These are phyloP conservation scores for Cheilosia vernalis DNA, from an alignment of 2,888 invertebrate species.

Conservation along the genomic window DNA sequence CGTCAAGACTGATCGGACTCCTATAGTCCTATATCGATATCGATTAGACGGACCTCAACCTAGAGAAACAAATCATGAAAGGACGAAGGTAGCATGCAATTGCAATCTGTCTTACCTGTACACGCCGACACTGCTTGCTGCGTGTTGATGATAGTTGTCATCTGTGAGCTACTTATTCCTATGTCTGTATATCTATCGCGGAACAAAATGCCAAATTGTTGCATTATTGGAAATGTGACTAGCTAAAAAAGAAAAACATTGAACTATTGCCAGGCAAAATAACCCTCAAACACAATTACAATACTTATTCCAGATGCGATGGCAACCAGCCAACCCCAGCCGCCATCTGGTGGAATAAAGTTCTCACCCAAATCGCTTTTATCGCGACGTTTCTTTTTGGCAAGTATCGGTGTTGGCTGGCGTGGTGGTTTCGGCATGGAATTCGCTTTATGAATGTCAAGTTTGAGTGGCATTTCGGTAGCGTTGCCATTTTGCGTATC, in stretches of 20 bases:
- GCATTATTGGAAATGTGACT: slow-evolving; percentile 87
- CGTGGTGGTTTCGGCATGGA: slow-evolving; percentile 36
- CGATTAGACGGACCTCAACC: too few relatives aligned
- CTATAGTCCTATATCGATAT: too few relatives aligned
- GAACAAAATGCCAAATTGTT: slow-evolving; percentile 89
- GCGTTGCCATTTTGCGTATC: slow-evolving; percentile 42
- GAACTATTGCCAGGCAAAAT: slow-evolving; percentile 27
- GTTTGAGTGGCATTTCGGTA: slow-evolving; percentile 54
- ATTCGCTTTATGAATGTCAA: slow-evolving; percentile 65
- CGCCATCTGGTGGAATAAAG: slow-evolving; percentile 89
- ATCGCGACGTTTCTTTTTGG: slow-evolving; percentile 80
- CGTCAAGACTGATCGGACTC: too few relatives aligned
- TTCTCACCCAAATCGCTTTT: slow-evolving; percentile 84
- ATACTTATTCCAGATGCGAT: slow-evolving; percentile 89
- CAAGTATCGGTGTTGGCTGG: slow-evolving; percentile 8
- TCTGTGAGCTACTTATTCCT: slow-evolving; percentile 87
- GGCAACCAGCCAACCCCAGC: slow-evolving; percentile 90
- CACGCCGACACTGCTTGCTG: slow-evolving; percentile 88
- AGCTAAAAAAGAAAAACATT: slow-evolving; percentile 85
- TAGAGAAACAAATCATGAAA: too few relatives aligned
- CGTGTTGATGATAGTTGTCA: slow-evolving; percentile 89
- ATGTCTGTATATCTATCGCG: slow-evolving; percentile 86
- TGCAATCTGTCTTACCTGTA: slow-evolving; percentile 85
- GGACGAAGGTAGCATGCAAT: background rate
- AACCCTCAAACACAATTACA: slow-evolving; percentile 84